Evolutionary conservation across 2,797 vertebrate genomes (phyloP).

Genomic region (Tenualosa ilisha): DNA sequence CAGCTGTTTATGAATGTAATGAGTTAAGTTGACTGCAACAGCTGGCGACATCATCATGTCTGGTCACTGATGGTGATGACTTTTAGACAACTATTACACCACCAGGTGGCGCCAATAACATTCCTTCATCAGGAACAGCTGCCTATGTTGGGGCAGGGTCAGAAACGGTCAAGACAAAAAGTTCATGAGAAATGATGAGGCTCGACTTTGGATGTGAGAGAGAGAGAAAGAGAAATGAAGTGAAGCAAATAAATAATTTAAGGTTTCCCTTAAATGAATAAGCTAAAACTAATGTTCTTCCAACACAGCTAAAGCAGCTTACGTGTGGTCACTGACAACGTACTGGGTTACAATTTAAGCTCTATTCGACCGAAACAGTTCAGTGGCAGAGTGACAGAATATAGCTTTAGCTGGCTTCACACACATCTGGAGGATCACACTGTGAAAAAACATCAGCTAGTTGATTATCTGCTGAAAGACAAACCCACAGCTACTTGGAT

Average conservation of each 20-base stretch:
- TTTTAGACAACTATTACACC: not conserved
- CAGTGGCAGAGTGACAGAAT: not conserved
- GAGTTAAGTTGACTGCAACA: not conserved
- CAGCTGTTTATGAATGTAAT: not conserved
- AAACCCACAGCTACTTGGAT: not conserved
- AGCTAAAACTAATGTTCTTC: not conserved
- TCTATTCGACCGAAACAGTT: not conserved
- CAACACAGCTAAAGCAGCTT: not conserved
- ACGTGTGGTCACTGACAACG: not conserved
- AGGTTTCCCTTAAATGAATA: not conserved
- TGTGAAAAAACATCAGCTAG: not conserved
- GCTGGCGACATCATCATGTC: not conserved
- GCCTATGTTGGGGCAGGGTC: not conserved
- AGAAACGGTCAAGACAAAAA: not conserved
- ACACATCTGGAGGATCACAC: not conserved
- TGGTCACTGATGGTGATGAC: not conserved
- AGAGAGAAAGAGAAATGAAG: not conserved
- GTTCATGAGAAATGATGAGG: not conserved
- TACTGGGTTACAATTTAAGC: not conserved
- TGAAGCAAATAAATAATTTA: not conserved
- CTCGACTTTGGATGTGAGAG: not conserved
- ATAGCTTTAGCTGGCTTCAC: not conserved
- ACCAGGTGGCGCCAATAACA: constrained; percentile 13
- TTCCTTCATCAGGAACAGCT: not conserved
- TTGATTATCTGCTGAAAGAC: constrained; percentile 4